Base-by-base conservation (phyloP, 1,140 invertebrate genomes). In the Diorhabda sublineata region DNA sequence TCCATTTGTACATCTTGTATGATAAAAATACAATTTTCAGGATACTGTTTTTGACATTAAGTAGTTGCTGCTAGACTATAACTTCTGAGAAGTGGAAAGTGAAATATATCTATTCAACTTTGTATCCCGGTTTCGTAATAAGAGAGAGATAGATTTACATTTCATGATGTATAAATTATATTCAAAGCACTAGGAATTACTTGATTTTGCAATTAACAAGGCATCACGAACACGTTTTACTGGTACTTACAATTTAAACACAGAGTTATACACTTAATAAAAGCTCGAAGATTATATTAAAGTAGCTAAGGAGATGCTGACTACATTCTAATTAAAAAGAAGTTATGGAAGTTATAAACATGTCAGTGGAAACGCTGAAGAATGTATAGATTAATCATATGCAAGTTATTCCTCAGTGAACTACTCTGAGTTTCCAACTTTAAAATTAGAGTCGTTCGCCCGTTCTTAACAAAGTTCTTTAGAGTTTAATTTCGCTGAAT, bases 111-210 rank as follows among this genome's bases (percentile, higher is more conserved):
- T 68, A 59, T 69, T 71, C 69, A 73, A 73, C 61, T 69, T 68
- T 62, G 68, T 72, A 69, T 66, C 62, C 26, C 26, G 26, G 26
- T 26, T 26, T 26, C 26, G 4, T 52, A 8, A 2, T 52, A 52
- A 52, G 47, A 52, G 47, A 52, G n/a, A 52, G 47, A n/a, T 52
- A 52, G 6, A 52, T 52, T 62, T 66, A 66, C 57, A 61, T 56
- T 72, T 69, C 47, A 59, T 45, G 71, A 64, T 72, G 69, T 72
- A 74, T 74, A 72, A 74, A 72, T 74, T 72, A 66, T 70, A 52
- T 71, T 42, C 26, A 70, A 72, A 68, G 61, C 58, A 61, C 63
- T 9, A 57, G 45, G 64, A 74, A 70, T 70, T 70, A 67, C 64
- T 68, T 66, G 69, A 73, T 70, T 71, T 71, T 58, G 56, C 71